Conservation (phyloP, 2,797 vertebrate genomes). For the Glyptemys insculpta region DNA sequence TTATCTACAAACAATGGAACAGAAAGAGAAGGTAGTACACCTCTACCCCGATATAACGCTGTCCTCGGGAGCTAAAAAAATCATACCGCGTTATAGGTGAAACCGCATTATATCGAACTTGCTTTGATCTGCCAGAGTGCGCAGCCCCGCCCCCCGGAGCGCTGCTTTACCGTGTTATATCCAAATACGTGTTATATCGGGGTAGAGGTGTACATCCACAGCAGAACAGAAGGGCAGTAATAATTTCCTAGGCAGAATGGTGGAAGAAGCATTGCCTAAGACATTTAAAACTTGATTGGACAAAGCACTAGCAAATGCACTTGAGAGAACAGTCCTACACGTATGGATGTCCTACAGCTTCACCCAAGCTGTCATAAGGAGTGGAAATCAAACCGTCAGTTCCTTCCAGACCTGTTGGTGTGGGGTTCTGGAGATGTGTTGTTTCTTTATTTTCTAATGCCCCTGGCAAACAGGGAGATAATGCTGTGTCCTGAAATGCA, state of each 20-base stretch:
- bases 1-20: neutral
- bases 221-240: neutral
- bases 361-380: neutral
- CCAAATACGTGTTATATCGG: too few species aligned
- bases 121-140: too few species aligned
- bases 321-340: neutral
- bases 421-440: neutral
- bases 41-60: too few species aligned
- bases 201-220: neutral
- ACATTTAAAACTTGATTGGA: neutral
- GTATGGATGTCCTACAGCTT: neutral
- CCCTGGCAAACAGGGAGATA: neutral
- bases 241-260: neutral
- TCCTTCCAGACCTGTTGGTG: neutral
- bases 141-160: too few species aligned
- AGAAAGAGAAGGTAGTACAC: neutral
- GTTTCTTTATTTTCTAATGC: neutral
- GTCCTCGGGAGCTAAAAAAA: too few species aligned
- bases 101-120: too few species aligned
- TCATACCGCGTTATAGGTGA: too few species aligned
- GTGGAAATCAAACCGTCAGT: conserved; percentile 1
- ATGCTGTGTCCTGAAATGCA: neutral
- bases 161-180: too few species aligned
- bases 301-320: neutral
- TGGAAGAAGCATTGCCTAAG: neutral